phyloP scores from a whole-genome alignment of 2,797 vertebrate species.

The Ctenopoma multispine region DNA sequence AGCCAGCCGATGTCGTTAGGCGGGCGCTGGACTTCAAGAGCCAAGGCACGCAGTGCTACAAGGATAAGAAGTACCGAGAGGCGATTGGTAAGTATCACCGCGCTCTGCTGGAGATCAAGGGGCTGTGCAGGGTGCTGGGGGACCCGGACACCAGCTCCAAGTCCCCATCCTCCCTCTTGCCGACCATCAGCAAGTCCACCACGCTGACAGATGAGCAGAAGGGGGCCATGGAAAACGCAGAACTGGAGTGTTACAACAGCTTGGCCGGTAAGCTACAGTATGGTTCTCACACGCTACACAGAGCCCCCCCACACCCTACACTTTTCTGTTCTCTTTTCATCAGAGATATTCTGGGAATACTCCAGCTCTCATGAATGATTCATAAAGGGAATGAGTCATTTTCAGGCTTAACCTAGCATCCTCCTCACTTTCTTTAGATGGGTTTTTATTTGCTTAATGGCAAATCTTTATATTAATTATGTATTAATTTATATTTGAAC shows the following conservation, averaged over 20 bases:
- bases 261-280: constrained; percentile 87
- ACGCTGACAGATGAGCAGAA: constrained; percentile 93
- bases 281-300: constrained; percentile 4
- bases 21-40: constrained; percentile 95
- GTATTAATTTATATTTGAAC: constrained; percentile 1
- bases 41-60: constrained; percentile 97
- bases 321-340: constrained; percentile 24
- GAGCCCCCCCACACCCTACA: constrained; percentile 18
- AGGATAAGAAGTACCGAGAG: constrained; percentile 99
- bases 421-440: constrained; percentile 36
- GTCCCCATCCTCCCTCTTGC: constrained; percentile 73
- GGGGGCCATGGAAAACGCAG: constrained; percentile 93
- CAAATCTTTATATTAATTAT: constrained; percentile 17
- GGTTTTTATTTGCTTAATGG: constrained; percentile 9
- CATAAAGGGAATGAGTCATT: constrained; percentile 70
- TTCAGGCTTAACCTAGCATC: constrained; percentile 55
- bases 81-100: constrained; percentile 99
- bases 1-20: constrained; percentile 89
- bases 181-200: constrained; percentile 77
- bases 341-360: constrained; percentile 47
- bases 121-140: constrained; percentile 87
- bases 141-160: constrained; percentile 86
- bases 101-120: constrained; percentile 97
- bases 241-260: constrained; percentile 99
- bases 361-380: constrained; percentile 71